These are phyloP conservation scores for Cenopis cana DNA, from an alignment of 2,888 invertebrate genomes.

Conservation along the genomic window DNA sequence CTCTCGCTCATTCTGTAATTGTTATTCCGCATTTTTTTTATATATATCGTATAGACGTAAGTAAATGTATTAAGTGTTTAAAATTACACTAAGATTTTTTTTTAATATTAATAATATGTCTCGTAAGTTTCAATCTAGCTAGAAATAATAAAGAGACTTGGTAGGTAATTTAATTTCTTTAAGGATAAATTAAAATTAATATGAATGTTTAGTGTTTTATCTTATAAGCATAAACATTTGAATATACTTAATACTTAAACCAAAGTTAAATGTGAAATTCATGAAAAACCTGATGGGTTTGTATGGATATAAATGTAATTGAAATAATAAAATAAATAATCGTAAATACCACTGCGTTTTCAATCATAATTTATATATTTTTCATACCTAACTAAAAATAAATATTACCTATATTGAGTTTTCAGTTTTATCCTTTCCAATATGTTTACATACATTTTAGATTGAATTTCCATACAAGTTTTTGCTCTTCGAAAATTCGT, in stretches of 20 bases:
- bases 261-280: constrained; percentile 52
- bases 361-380: constrained; percentile 19
- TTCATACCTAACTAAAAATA: too few species aligned
- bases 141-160: constrained; percentile 71
- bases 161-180: constrained; percentile 62
- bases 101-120: constrained; percentile 52
- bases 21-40: constrained; percentile 69
- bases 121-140: constrained; percentile 54
- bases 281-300: constrained; percentile 48
- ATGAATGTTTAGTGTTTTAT: constrained; percentile 64
- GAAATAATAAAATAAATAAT: constrained; percentile 75
- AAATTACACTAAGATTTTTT: constrained; percentile 62
- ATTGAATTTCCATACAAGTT: too few species aligned
- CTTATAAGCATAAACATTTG: constrained; percentile 48
- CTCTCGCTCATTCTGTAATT: constrained; percentile 50
- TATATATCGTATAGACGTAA: constrained; percentile 60
- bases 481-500: too few species aligned
- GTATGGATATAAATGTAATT: constrained; percentile 68
- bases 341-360: constrained; percentile 56
- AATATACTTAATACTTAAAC: too few species aligned
- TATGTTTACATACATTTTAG: too few species aligned
- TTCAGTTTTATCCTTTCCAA: too few species aligned
- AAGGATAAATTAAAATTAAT: constrained; percentile 59
- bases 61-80: constrained; percentile 74
- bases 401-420: too few species aligned